Percentiles rank a stretch among this genome's conserved stretches.
These are phyloP conservation scores for Eulemur rubriventer DNA, from an alignment of 2,797 vertebrate genomes.

Conservation along the genomic window DNA sequence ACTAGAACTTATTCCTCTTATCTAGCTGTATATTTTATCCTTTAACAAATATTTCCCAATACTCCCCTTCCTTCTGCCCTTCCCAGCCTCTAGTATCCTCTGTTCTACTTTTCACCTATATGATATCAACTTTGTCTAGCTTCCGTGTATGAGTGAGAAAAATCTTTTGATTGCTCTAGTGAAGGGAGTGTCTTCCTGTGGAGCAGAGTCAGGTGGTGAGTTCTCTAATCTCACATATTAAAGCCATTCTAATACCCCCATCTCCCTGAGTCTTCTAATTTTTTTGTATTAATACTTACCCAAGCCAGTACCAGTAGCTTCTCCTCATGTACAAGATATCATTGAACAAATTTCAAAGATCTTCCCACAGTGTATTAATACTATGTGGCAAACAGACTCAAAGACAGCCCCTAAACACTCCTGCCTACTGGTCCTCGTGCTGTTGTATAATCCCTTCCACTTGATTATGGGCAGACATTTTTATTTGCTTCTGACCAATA, in stretches of 20 bases:
- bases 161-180: background rate
- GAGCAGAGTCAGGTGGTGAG: background rate
- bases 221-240: background rate
- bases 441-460: background rate
- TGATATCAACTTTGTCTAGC: background rate
- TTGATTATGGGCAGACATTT: background rate
- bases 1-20: background rate
- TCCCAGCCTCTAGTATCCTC: background rate
- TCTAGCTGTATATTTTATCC: background rate
- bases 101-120: background rate
- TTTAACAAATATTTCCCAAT: background rate
- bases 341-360: background rate
- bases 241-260: background rate
- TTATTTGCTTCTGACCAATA: background rate
- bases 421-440: background rate
- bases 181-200: background rate
- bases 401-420: too few relatives aligned
- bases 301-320: background rate
- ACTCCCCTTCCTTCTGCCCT: background rate
- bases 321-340: background rate
- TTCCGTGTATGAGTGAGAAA: background rate
- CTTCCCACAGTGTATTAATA: background rate
- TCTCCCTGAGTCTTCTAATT: background rate
- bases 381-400: background rate
- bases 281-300: background rate